Evolutionary conservation across 2,888 invertebrate species (phyloP).

Genomic region (Argyresthia albistria): DNA sequence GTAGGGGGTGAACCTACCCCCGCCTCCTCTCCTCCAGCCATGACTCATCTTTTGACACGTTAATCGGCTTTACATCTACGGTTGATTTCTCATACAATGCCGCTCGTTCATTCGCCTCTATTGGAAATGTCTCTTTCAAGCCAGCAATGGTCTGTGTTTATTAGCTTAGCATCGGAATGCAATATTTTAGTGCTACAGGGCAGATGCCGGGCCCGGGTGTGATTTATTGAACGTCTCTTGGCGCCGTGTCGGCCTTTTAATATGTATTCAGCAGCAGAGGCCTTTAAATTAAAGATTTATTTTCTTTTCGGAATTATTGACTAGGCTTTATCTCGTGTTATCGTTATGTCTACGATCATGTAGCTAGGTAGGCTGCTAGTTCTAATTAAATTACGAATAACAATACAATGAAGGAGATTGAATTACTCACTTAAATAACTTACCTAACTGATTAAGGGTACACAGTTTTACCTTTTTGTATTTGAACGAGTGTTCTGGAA

Average conservation of each 20-base stretch:
- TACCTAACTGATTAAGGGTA: conserved; percentile 17
- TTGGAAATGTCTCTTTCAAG: background rate
- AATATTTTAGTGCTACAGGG: conserved; percentile 1
- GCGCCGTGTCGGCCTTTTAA: conserved; percentile 23
- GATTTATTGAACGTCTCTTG: conserved; percentile 36
- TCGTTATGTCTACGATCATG: background rate
- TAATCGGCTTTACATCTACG: background rate
- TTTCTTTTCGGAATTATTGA: conserved; percentile 6
- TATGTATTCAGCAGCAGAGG: background rate
- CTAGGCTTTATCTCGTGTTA: background rate
- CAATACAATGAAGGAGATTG: background rate
- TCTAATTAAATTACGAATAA: background rate
- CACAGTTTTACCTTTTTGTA: conserved; percentile 12
- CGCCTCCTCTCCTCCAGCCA: background rate
- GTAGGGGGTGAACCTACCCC: conserved; percentile 11
- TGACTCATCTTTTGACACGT: conserved; percentile 4
- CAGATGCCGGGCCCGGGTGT: conserved; percentile 13
- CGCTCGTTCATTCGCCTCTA: background rate
- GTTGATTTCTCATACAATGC: background rate
- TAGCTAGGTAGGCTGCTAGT: background rate
- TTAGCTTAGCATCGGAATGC: conserved; percentile 4
- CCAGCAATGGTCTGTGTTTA: conserved; percentile 2
- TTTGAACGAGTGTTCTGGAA: conserved; percentile 31
- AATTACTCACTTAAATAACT: conserved; percentile 16
- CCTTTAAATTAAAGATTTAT: conserved; percentile 6